Base-by-base conservation (phyloP, 2,113 vertebrate genomes). In the Chaetops frenatus region DNA sequence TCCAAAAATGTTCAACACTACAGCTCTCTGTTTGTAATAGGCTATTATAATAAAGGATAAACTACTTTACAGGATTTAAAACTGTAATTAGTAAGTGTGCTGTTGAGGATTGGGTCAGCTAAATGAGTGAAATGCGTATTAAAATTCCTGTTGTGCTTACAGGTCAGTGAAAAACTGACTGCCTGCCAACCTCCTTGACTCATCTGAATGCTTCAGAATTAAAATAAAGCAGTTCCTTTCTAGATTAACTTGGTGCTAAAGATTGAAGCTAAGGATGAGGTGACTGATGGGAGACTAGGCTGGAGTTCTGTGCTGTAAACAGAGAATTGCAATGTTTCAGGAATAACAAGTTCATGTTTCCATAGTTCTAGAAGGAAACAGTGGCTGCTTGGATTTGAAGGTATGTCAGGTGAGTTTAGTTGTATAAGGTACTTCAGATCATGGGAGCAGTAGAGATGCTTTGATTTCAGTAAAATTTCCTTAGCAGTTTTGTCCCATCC, bases 181-280 rank as follows among this genome's bases (percentile, higher is more conserved):
- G 86, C 40, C 81, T 94, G 96, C 89, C 91, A 94, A 83, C 31
- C n/a, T 95, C n/a, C 61, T 83, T 86, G 95, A 82, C 91, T 96
- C 88, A 78, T 95, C 62, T 54, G 25, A 36, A 20, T 69, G 74
- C 74, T 60, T 62, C 62, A 57, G 50, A 94, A 92, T 83, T 84
- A 95, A 66, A 88, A 73, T 48, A 84, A 94, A 89, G 67, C 70
- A 65, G 42, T 67, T 92, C 16, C 38, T 64, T 96, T 94, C 27
- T 8, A 81, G 81, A 88, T 94, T 57, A 84, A 90, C 78, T 79
- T 38, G 15, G 45, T 92, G 38, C 48, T 90, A 42, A 70, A 90
- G 81, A 51, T 9, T 72, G 73, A 81, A 35, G 47, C 64, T 81
- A 57, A 91, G 22, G 67, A 67, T 95, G 62, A 53, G 40, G 53